Percentiles rank a stretch among this genome's conserved stretches.
Conservation (phyloP, 2,888 invertebrate species). For the Heliconius aoede region DNA sequence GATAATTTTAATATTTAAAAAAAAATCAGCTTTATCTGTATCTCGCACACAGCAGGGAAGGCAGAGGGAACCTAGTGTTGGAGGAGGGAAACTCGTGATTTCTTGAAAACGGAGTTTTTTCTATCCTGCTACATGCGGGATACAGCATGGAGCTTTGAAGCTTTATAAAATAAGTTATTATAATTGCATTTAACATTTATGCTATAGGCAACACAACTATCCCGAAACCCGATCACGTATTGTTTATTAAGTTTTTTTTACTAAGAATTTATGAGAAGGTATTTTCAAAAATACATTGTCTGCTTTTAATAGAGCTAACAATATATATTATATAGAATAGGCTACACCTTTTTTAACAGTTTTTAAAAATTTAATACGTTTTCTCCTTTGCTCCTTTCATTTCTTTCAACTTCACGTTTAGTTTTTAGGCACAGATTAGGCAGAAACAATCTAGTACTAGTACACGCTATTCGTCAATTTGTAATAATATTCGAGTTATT, state of each 20-base stretch:
- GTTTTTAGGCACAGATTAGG: too few relatives aligned
- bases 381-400: too few relatives aligned
- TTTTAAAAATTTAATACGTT: background rate
- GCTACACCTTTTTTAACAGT: background rate
- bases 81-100: too few relatives aligned
- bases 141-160: background rate
- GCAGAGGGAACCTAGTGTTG: background rate
- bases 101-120: background rate
- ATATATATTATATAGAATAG: background rate
- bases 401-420: too few relatives aligned
- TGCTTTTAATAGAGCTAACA: background rate
- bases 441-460: too few relatives aligned
- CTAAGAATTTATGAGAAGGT: slow-evolving; percentile 16
- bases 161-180: background rate
- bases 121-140: background rate
- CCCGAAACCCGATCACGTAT: background rate
- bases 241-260: background rate
- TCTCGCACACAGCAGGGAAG: background rate
- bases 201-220: background rate
- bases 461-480: too few relatives aligned
- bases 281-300: background rate
- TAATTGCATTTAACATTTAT: background rate
- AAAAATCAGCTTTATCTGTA: background rate
- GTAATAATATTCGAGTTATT: too few relatives aligned
- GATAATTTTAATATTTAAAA: background rate